These are phyloP conservation scores for chimpanzee (Pan troglodytes) DNA, from an alignment of 2,113 vertebrate species.

Conservation along the genomic window NHGRI_mPanTro3-v2.1_pri NC_072398.2:224956001-224956500, in stretches of 20 bases:
- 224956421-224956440: neutral
- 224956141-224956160: neutral
- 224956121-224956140: accelerated
- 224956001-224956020: neutral
- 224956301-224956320: neutral
- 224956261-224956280: neutral
- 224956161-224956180: neutral
- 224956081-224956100: neutral
- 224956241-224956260: no score
- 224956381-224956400: neutral
- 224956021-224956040: neutral
- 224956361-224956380: neutral
- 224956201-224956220: neutral
- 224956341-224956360: accelerated
- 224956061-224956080: neutral
- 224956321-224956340: neutral
- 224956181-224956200: neutral
- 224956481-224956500: neutral
- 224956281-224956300: neutral
- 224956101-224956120: accelerated
- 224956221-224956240: neutral
- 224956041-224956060: neutral
- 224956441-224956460: neutral
- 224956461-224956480: neutral
- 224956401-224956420: neutral